Percentiles rank a stretch among this genome's conserved stretches.
Conservation (phyloP, 2,888 invertebrate species). For the Sphinx pinastri region DNA sequence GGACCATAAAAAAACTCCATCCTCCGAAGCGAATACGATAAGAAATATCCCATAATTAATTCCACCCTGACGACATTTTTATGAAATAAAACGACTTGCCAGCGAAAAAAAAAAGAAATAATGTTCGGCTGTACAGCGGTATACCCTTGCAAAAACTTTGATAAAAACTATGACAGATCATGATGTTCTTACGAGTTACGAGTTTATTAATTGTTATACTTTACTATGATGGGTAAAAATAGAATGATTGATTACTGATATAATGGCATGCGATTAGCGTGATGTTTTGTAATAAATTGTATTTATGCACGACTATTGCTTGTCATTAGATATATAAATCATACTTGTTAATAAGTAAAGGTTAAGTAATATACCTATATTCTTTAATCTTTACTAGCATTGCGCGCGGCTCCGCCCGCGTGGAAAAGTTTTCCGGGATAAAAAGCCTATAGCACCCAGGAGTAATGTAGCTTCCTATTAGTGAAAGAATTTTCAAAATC, state of each 20-base stretch:
- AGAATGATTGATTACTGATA: not conserved
- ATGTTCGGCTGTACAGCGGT: not conserved
- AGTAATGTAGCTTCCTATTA: too few species aligned
- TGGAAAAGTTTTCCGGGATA: too few species aligned
- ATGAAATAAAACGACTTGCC: not conserved
- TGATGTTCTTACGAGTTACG: constrained; percentile 8
- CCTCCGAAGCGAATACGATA: not conserved
- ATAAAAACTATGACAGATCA: constrained; percentile 9
- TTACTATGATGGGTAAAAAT: not conserved
- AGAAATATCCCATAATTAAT: constrained; percentile 18
- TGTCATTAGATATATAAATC: too few species aligned
- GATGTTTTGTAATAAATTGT: not conserved
- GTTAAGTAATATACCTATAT: too few species aligned
- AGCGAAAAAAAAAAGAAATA: not conserved
- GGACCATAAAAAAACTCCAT: constrained; percentile 10
- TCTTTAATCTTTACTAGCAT: too few species aligned
- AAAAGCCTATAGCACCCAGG: too few species aligned
- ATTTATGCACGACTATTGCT: not conserved
- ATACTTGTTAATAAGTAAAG: too few species aligned
- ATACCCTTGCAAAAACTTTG: constrained; percentile 1
- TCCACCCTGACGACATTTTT: constrained; percentile 20
- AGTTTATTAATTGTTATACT: constrained; percentile 14
- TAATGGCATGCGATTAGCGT: not conserved
- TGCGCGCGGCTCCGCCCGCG: too few species aligned
- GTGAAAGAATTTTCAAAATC: too few species aligned